Base-by-base conservation (phyloP, 2,113 vertebrate genomes). In the Notarius quadriscutis region DNA sequence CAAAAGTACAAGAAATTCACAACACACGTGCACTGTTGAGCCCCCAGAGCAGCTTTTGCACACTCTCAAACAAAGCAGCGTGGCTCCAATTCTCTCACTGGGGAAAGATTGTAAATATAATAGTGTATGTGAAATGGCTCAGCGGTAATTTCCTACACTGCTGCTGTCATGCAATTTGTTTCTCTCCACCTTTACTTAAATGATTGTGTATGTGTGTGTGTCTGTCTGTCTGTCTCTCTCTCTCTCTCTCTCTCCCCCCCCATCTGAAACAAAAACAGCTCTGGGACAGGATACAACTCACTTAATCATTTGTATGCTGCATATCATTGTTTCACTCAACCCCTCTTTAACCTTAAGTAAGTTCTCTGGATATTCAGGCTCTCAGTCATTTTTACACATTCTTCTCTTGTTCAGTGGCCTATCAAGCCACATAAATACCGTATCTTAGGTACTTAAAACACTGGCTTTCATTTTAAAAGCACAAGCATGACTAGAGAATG, bases 41-140 rank as follows among this genome's bases (percentile, higher is more conserved):
- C 41, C 0, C 53, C 77, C 79, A 78, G 51, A 71, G 78, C 83
- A 89, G 30, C 41, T 57, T 58, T 63, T 81, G 18, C 75, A 62
- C 79, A 86, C 62, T 5, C n/a, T 67, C 11, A 69, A 62, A 30
- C 50, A 20, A 18, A 41, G n/a, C 81, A 48, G 41, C 5, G 41
- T 17, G 15, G n/a, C 8, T 74, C 6, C 22, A 74, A 3, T 55
- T 81, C 18, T 50, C 18, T 48, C 12, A 78, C 8, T 60, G 53
- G 34, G 71, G 78, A 88, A 57, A 86, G 75, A 67, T 18, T n/a
- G 18, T 20, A 34, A 81, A 74, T 81, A 77, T 82, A 65, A 88
- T 62, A 75, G 15, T 14, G 6, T 48, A 14, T 27, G 25, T 86
- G 15, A 58, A 79, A 60, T 71, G 6, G 22, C 60, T 30, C 15